Percentiles rank a stretch among this genome's conserved stretches.
These are phyloP conservation scores for Poeciliopsis occidentalis DNA, from an alignment of 2,113 vertebrate species.

Conservation along the genomic window DNA sequence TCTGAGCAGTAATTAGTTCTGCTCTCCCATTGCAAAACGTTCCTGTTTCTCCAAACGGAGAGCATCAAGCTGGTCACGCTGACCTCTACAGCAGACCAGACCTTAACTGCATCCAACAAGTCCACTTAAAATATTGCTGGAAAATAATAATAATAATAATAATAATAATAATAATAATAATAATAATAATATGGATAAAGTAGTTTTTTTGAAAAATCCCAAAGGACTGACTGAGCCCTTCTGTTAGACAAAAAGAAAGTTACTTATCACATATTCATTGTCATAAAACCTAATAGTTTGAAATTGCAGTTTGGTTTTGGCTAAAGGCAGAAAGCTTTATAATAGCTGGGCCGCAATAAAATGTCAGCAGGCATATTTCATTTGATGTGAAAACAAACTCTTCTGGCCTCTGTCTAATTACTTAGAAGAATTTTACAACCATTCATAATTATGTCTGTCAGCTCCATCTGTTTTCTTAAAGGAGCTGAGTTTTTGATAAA, in stretches of 20 bases:
- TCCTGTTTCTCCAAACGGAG: background rate
- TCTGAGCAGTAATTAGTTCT: background rate
- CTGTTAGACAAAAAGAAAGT: constrained; percentile 21
- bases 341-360: constrained; percentile 43
- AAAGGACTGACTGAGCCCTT: background rate
- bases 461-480: constrained; percentile 39
- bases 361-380: constrained; percentile 52
- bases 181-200: too few relatives aligned
- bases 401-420: constrained; percentile 43
- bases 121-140: background rate
- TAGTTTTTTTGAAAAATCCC: background rate
- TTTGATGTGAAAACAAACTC: constrained; percentile 51
- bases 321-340: constrained; percentile 41
- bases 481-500: constrained; percentile 16
- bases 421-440: constrained; percentile 40
- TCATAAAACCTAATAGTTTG: constrained; percentile 46
- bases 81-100: background rate
- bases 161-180: too few relatives aligned
- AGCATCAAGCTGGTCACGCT: background rate
- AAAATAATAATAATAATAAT: background rate
- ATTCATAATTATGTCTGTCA: constrained; percentile 51
- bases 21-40: background rate
- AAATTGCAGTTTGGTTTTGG: constrained; percentile 58
- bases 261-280: constrained; percentile 41
- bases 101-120: background rate